Conservation (phyloP, 1,140 invertebrate species). For the Manduca sexta region DNA sequence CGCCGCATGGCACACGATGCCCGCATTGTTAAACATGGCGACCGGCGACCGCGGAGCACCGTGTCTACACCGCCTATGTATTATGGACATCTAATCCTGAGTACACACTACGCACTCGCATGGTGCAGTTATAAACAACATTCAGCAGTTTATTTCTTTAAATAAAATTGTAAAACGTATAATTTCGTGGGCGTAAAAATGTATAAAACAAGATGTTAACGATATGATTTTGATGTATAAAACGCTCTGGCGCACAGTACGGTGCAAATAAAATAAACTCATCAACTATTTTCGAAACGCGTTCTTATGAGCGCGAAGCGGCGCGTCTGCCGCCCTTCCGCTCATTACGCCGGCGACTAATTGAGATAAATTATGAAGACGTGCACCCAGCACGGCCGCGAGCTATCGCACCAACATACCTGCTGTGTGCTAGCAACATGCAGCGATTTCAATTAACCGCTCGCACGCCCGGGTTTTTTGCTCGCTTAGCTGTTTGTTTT, state of each 20-base stretch:
- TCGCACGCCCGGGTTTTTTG: constrained; percentile 25
- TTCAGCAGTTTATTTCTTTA: too few relatives aligned
- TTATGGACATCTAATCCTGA: too few relatives aligned
- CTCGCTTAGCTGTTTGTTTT: constrained; percentile 14
- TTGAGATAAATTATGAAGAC: constrained; percentile 69
- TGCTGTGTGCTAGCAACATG: constrained; percentile 46
- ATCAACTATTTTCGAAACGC: too few relatives aligned
- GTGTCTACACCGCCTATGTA: neutral
- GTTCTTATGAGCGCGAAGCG: neutral
- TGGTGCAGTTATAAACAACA: too few relatives aligned
- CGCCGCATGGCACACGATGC: constrained; percentile 28
- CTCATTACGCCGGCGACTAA: constrained; percentile 60
- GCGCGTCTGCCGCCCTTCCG: constrained; percentile 41
- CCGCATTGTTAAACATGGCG: constrained; percentile 54
- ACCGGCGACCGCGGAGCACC: constrained; percentile 8
- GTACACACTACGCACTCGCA: too few relatives aligned
- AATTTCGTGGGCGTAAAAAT: too few relatives aligned
- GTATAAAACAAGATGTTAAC: too few relatives aligned
- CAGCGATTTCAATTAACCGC: constrained; percentile 56
- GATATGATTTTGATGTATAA: too few relatives aligned
- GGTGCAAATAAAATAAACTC: too few relatives aligned
- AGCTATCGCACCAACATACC: constrained; percentile 50
- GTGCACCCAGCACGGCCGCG: constrained; percentile 43
- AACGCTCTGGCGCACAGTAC: too few relatives aligned
- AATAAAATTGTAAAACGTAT: too few relatives aligned